These are phyloP conservation scores for Vireo altiloquus DNA, from an alignment of 2,113 vertebrate genomes.

Conservation along the genomic window DNA sequence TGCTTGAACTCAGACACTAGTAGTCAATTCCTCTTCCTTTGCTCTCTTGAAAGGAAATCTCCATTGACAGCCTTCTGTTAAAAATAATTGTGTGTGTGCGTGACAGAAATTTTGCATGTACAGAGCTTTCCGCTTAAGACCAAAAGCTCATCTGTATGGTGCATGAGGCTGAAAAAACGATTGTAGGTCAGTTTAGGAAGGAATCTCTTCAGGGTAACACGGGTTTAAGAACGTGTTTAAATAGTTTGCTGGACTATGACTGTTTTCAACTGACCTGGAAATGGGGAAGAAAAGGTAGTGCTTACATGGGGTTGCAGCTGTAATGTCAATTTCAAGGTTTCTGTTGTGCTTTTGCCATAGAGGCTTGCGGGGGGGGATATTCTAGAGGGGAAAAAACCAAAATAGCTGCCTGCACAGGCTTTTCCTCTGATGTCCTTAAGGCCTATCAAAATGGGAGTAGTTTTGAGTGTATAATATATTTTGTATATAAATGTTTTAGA, in stretches of 20 bases:
- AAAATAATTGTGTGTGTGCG: accelerated
- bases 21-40: neutral
- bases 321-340: neutral
- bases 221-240: neutral
- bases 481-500: neutral
- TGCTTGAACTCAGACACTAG: neutral
- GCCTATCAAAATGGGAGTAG: neutral
- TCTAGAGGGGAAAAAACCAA: neutral
- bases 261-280: neutral
- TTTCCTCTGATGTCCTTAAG: neutral
- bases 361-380: neutral
- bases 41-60: neutral
- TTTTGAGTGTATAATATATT: neutral
- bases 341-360: neutral
- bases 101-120: neutral
- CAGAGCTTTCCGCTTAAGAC: neutral
- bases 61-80: neutral
- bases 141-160: neutral
- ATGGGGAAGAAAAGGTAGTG: neutral
- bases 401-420: neutral
- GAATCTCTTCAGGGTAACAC: neutral
- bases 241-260: neutral
- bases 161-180: neutral
- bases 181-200: neutral
- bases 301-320: neutral